Conservation (phyloP, 2,113 vertebrate genomes). For the Tenebrosternarchus preto region DNA sequence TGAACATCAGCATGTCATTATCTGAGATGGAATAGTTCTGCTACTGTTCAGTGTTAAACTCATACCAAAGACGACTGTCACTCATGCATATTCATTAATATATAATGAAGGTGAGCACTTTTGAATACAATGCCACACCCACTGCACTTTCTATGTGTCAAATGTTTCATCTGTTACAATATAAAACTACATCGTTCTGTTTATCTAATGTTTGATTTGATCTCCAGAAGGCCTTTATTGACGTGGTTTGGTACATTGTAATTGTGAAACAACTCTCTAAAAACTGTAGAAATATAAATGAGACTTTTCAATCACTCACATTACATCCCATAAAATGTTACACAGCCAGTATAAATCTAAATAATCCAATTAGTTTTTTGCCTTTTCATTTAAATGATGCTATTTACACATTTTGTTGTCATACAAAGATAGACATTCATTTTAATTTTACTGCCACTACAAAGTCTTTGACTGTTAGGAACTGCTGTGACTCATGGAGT, state of each 20-base stretch:
- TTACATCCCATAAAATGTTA: conserved; percentile 9
- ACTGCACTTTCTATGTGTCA: neutral
- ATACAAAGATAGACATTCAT: conserved; percentile 59
- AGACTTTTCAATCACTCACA: conserved; percentile 31
- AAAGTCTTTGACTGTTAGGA: conserved; percentile 63
- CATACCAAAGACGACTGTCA: neutral
- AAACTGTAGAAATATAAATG: conserved; percentile 17
- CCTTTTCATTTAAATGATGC: conserved; percentile 57
- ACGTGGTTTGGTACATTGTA: conserved; percentile 5
- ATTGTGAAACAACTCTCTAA: conserved; percentile 41
- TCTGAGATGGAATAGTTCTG: conserved; percentile 42
- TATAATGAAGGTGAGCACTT: neutral
- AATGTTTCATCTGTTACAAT: conserved; percentile 1
- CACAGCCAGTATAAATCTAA: conserved; percentile 34
- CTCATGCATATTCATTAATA: neutral
- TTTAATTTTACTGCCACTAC: conserved; percentile 50
- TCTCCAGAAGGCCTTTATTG: conserved; percentile 25
- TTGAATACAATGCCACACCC: neutral
- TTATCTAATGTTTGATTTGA: conserved; percentile 5
- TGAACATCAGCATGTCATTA: neutral
- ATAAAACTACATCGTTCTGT: neutral
- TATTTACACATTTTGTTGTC: conserved; percentile 61
- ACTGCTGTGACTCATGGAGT: conserved; percentile 58
- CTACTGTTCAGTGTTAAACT: neutral
- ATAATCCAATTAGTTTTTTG: conserved; percentile 65